phyloP scores from a whole-genome alignment of 2,113 vertebrate species.

The Amazona vittata region DNA sequence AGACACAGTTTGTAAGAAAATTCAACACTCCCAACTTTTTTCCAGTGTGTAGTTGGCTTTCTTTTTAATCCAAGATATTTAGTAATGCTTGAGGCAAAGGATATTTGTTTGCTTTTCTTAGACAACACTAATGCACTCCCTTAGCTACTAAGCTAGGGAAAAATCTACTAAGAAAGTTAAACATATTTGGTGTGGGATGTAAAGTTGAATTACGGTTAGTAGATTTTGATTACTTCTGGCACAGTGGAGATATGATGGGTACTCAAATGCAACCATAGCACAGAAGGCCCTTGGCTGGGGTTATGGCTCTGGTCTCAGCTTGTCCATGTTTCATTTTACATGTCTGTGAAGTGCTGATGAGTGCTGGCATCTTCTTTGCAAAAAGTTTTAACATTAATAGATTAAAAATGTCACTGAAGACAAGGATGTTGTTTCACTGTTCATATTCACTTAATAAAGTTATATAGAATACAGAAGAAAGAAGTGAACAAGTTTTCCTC shows the following conservation, averaged over 20 bases:
- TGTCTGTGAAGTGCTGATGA: neutral
- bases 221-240: neutral
- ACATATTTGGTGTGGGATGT: neutral
- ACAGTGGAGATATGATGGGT: no score
- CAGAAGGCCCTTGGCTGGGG: neutral
- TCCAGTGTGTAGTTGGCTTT: neutral
- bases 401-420: neutral
- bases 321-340: neutral
- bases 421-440: neutral
- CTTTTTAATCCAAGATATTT: neutral
- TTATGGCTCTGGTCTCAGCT: neutral
- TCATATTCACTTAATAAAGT: neutral
- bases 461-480: neutral
- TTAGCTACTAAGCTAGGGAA: neutral
- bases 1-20: neutral
- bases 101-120: neutral
- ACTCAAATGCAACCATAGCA: neutral
- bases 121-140: accelerated
- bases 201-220: neutral
- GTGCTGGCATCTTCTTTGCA: neutral
- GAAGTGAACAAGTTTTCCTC: neutral
- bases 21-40: neutral
- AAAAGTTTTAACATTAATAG: neutral
- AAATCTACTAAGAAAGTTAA: neutral
- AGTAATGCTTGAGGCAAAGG: neutral